phyloP scores from a whole-genome alignment of 2,113 vertebrate genomes.

The Macquaria ambigua region DNA sequence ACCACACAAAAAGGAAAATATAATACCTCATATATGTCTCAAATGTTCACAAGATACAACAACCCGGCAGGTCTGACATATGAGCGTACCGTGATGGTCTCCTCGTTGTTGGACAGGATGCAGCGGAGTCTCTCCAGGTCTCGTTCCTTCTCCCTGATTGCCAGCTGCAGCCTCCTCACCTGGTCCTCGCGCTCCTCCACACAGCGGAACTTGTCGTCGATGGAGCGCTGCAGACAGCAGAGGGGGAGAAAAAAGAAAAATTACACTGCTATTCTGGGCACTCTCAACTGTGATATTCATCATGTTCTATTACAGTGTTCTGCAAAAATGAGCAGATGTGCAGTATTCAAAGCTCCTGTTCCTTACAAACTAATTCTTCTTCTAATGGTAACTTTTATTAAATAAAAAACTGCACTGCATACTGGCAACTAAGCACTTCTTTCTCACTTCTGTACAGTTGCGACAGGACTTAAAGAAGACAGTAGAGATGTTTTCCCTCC shows the following conservation, averaged over 20 bases:
- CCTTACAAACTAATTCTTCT: not conserved
- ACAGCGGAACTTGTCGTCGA: conserved; percentile 93
- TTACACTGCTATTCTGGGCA: conserved; percentile 12
- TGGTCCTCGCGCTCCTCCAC: conserved; percentile 93
- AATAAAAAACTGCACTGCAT: not conserved
- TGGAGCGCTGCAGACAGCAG: conserved; percentile 84
- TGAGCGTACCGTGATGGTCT: conserved; percentile 90
- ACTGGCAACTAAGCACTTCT: not conserved
- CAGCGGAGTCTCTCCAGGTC: conserved; percentile 91
- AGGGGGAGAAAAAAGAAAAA: not conserved
- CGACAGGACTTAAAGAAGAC: not conserved
- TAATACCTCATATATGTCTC: not conserved
- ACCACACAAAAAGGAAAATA: not conserved
- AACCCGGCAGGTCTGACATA: not conserved
- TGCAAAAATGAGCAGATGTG: not conserved
- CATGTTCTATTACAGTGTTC: not conserved
- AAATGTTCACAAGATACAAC: not conserved
- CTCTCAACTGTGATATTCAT: not conserved
- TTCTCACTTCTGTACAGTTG: not conserved
- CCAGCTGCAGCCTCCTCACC: conserved; percentile 87
- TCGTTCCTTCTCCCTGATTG: conserved; percentile 87
- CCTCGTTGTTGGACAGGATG: conserved; percentile 91
- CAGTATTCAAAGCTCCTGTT: not conserved
- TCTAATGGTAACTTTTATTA: not conserved
- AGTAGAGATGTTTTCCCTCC: not conserved